Evolutionary conservation across 2,888 invertebrate species (phyloP).

Genomic region (Chirona hameri): DNA sequence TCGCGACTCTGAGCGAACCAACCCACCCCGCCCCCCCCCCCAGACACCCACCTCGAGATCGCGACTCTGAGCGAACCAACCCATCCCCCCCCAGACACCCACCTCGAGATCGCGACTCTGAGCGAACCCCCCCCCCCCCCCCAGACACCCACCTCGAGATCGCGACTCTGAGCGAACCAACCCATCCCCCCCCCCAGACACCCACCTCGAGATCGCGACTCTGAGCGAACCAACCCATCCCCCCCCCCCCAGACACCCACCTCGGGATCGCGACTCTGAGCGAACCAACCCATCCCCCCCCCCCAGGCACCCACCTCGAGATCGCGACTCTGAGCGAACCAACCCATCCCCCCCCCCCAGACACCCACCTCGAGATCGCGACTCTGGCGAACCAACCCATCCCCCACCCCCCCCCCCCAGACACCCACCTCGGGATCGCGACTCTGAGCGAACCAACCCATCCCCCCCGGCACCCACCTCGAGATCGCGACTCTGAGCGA

Average conservation of each 20-base stretch:
- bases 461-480: conserved; percentile 24
- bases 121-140: not conserved
- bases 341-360: not conserved
- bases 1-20: conserved; percentile 39
- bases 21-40: not conserved
- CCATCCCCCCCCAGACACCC: not conserved
- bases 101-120: conserved; percentile 38
- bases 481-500: conserved; percentile 38
- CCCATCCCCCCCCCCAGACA: not conserved
- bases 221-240: not conserved
- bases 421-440: conserved; percentile 36
- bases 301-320: conserved; percentile 32
- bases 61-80: conserved; percentile 34
- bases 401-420: not conserved
- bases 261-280: conserved; percentile 39
- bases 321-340: conserved; percentile 37
- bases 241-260: not conserved
- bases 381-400: conserved; percentile 73
- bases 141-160: conserved; percentile 34
- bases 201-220: conserved; percentile 37
- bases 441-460: conserved; percentile 30
- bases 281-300: not conserved
- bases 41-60: conserved; percentile 35
- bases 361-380: conserved; percentile 37
- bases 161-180: conserved; percentile 36